Evolutionary conservation across 1,140 invertebrate species (phyloP), one percentile per base, ranked within the genome.

Genomic region (Grapholita molesta): DNA sequence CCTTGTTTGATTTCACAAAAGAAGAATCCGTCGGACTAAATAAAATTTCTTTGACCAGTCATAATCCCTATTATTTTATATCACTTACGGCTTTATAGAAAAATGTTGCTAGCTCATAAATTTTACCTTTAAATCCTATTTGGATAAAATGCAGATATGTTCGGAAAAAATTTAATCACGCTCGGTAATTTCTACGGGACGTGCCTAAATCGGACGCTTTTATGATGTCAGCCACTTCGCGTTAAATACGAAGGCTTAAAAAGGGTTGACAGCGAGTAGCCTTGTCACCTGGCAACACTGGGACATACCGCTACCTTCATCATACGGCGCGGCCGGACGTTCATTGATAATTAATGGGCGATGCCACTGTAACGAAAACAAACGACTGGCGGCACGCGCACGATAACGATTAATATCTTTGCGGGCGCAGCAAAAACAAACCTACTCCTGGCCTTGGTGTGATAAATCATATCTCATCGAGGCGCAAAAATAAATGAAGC

Each of bases 321-420:
- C 87, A 90, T 83, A 77, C 80, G 78, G 74, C 75, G 74, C 74
- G 75, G 75, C 83, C 80, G 86, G 88, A 88, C 89, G 80, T 86
- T 90, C 89, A 91, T 91, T 90, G 88, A 88, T 91, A 91, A 91
- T 91, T 91, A 91, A 91, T 91, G 89, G 84, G 83, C 72, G 85
- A 78, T 88, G 86, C 86, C 87, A 89, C 75, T 79, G 79, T 89
- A 91, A 91, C 89, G 89, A 90, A 88, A 89, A 91, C 88, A 91
- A 90, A 89, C 86, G 88, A 89, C 84, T 82, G 80, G 77, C 82
- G 81, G 81, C 77, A 86, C 84, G 85, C 86, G 84, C 82, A 84
- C 84, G 86, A 89, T 90, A 85, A 85, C 87, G 87, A 91, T 91
- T 91, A 90, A 91, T 91, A 91, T 91, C 89, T 88, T 85, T 78